Evolutionary conservation across 2,797 vertebrate species (phyloP).

Genomic region (Choloepus didactylus): DNA sequence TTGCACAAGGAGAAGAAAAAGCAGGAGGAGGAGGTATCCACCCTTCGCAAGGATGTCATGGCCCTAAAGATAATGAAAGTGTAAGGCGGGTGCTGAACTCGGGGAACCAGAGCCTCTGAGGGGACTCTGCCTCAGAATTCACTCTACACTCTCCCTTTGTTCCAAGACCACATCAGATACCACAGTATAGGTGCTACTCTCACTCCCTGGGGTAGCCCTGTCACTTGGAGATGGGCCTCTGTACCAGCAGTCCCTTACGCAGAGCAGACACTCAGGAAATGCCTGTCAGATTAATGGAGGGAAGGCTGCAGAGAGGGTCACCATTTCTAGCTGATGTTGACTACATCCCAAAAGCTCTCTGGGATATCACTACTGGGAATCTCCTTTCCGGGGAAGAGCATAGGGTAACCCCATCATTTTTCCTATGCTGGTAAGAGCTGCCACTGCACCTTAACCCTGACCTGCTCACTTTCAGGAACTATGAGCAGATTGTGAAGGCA

Average conservation of each 20-base stretch:
- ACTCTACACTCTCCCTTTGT: background rate
- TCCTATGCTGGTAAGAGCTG: background rate
- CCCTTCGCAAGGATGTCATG: conserved; percentile 96
- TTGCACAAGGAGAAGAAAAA: conserved; percentile 99
- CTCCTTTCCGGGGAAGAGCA: background rate
- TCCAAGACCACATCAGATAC: background rate
- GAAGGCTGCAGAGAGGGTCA: background rate
- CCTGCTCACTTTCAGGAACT: conserved; percentile 92
- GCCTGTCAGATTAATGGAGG: background rate
- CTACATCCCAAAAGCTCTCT: background rate
- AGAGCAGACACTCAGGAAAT: background rate
- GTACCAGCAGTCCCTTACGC: background rate
- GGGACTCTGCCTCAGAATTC: background rate
- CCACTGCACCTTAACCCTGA: background rate
- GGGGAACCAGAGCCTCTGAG: background rate
- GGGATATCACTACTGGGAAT: background rate
- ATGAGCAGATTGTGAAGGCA: conserved; percentile 98
- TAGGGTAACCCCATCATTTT: background rate
- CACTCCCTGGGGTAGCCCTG: background rate
- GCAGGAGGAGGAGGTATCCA: conserved; percentile 97
- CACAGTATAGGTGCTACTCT: background rate
- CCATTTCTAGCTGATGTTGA: background rate
- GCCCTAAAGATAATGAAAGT: conserved; percentile 99
- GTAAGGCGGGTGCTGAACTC: conserved; percentile 85
- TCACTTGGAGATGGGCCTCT: background rate